A percentile compares a stretch with the other conserved stretches of the same genome.
These are phyloP conservation scores for Archegozetes longisetosus DNA, from an alignment of 1,140 invertebrate genomes.

Conservation along the genomic window DNA sequence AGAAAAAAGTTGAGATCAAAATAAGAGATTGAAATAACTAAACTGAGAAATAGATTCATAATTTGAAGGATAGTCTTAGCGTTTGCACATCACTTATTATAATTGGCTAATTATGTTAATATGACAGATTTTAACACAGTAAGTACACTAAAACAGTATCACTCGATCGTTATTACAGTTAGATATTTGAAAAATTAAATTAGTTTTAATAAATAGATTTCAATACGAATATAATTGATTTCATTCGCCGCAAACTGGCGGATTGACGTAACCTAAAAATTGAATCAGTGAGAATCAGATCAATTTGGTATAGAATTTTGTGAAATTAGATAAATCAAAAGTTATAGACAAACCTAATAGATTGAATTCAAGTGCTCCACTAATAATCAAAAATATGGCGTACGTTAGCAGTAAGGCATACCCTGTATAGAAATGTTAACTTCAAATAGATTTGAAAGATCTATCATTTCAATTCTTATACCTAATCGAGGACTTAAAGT, in stretches of 20 bases:
- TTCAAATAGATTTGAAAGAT: background rate
- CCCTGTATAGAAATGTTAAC: slow-evolving; percentile 23
- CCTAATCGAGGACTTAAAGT: slow-evolving; percentile 14
- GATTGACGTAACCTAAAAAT: slow-evolving; percentile 27
- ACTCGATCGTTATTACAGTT: no score
- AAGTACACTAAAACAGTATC: no score
- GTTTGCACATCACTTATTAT: no score
- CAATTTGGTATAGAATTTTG: background rate
- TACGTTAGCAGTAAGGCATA: slow-evolving; percentile 28
- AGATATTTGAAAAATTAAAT: no score
- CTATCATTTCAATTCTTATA: slow-evolving; percentile 1
- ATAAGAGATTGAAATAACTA: no score
- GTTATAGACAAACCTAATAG: slow-evolving; percentile 25
- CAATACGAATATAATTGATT: slow-evolving; percentile 3
- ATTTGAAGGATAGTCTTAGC: no score
- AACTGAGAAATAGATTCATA: no score
- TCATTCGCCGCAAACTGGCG: slow-evolving; percentile 27
- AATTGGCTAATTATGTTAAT: no score
- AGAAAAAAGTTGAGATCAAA: no score
- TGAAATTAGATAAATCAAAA: background rate
- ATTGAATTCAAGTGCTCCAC: slow-evolving; percentile 32
- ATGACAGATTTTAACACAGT: no score
- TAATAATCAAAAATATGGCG: slow-evolving; percentile 29
- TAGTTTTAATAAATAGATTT: no score
- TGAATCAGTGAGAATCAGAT: background rate